A percentile compares a stretch with the other conserved stretches of the same genome.
phyloP scores from a whole-genome alignment of 2,888 invertebrate genomes.

The Lasioglossum lativentre region DNA sequence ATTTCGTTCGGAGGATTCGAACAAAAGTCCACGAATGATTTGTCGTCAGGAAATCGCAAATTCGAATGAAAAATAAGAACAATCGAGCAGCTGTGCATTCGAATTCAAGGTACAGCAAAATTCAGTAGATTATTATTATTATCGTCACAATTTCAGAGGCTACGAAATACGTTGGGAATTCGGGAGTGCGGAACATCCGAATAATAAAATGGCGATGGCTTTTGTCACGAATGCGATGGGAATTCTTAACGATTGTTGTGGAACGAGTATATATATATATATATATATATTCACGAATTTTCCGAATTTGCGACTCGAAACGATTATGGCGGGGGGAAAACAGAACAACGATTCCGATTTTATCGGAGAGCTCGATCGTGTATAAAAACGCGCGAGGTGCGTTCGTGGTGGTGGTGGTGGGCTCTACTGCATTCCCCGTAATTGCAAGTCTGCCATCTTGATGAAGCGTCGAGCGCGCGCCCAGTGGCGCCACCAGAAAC shows the following conservation, averaged over 20 bases:
- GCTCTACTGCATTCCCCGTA: slow-evolving; percentile 41
- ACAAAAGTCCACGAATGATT: no score
- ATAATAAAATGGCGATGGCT: background rate
- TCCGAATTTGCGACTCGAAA: background rate
- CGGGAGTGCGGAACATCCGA: background rate
- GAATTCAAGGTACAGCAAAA: background rate
- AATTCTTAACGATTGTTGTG: background rate
- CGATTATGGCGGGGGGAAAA: background rate
- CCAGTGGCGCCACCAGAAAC: slow-evolving; percentile 66
- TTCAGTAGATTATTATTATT: background rate
- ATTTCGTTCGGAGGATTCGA: no score
- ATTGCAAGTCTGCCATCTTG: slow-evolving; percentile 69
- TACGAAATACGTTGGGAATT: background rate
- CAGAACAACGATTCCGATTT: background rate
- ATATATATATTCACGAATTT: background rate
- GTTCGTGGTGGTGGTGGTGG: background rate
- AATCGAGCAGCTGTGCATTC: no score
- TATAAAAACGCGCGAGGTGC: background rate
- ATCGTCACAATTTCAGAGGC: background rate
- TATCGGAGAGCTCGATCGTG: background rate
- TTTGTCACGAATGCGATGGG: background rate
- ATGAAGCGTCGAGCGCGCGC: slow-evolving; percentile 27
- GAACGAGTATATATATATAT: no score
- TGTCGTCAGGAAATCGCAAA: no score
- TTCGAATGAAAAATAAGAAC: background rate